Conservation (phyloP, 2,113 vertebrate genomes). For the Gymnarchus niloticus region DNA sequence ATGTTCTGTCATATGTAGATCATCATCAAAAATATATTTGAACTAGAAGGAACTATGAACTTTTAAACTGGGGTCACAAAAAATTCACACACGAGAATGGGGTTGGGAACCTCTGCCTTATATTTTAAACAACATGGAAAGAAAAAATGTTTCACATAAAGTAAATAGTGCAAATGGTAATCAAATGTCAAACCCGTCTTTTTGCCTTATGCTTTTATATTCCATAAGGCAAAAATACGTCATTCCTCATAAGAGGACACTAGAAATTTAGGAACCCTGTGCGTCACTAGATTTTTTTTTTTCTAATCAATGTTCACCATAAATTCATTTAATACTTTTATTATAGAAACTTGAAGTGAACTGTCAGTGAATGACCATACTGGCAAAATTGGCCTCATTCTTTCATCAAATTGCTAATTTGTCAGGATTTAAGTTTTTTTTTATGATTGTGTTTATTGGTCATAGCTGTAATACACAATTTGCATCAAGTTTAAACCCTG, state of each 20-base stretch:
- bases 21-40: too few relatives aligned
- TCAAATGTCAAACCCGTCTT: background rate
- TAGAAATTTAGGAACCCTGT: too few relatives aligned
- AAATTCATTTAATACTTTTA: background rate
- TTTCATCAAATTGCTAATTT: background rate
- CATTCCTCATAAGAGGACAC: background rate
- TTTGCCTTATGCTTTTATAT: background rate
- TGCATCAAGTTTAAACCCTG: slow-evolving; percentile 25
- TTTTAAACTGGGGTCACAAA: too few relatives aligned
- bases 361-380: background rate
- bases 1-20: too few relatives aligned
- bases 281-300: too few relatives aligned
- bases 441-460: slow-evolving; percentile 41
- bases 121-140: too few relatives aligned
- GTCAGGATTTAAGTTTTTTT: background rate
- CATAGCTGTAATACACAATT: slow-evolving; percentile 28
- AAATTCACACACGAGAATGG: too few relatives aligned
- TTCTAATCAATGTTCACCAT: too few relatives aligned
- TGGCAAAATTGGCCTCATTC: background rate
- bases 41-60: too few relatives aligned
- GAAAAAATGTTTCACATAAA: too few relatives aligned
- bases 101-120: too few relatives aligned
- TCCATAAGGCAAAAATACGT: background rate
- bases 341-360: background rate
- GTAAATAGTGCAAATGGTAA: too few relatives aligned